A percentile compares a stretch with the other conserved stretches of the same genome.
Conservation (phyloP, 2,888 invertebrate genomes). For the Malacosoma neustria region DNA sequence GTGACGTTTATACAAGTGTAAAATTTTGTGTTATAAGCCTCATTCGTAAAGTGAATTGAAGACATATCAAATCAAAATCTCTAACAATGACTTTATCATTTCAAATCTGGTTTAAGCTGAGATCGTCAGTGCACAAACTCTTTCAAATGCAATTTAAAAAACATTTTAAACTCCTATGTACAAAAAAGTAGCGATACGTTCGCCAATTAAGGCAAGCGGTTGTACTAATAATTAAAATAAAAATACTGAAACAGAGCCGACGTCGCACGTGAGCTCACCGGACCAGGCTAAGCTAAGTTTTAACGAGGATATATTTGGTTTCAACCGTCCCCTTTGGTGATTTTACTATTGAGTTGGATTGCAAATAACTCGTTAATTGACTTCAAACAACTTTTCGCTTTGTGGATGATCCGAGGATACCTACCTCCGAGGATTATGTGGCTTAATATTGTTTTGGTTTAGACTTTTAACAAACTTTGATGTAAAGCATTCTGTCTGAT, state of each 20-base stretch:
- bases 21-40: too few relatives aligned
- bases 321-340: constrained; percentile 71
- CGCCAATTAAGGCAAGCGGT: constrained; percentile 52
- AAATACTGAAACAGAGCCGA: constrained; percentile 65
- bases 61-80: too few relatives aligned
- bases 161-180: too few relatives aligned
- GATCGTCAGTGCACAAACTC: too few relatives aligned
- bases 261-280: constrained; percentile 35
- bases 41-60: too few relatives aligned
- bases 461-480: neutral
- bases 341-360: constrained; percentile 68
- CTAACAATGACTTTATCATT: too few relatives aligned
- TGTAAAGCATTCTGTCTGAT: neutral
- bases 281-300: constrained; percentile 63
- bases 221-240: constrained; percentile 68
- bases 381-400: constrained; percentile 64
- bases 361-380: constrained; percentile 72
- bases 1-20: too few relatives aligned
- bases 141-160: too few relatives aligned
- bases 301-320: constrained; percentile 74
- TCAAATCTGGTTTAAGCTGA: too few relatives aligned
- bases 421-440: constrained; percentile 6
- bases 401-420: constrained; percentile 40
- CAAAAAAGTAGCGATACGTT: too few relatives aligned
- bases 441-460: neutral